Conservation (phyloP, 2,888 invertebrate genomes). For the Aromia moschata region DNA sequence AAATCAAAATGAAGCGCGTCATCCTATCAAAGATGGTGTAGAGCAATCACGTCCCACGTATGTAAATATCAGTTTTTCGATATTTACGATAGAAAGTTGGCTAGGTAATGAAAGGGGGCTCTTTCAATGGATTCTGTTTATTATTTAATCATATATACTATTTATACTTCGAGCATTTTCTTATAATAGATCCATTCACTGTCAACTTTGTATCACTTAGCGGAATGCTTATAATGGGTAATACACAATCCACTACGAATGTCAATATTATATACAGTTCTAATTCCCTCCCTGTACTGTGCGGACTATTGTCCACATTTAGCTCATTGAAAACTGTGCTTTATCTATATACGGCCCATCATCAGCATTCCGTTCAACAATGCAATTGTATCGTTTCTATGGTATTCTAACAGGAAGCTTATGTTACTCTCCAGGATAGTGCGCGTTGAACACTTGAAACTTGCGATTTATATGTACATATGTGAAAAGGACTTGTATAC, state of each 20-base stretch:
- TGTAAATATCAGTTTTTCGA: background rate
- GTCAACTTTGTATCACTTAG: slow-evolving; percentile 31
- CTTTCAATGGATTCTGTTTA: slow-evolving; percentile 16
- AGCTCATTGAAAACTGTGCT: slow-evolving; percentile 36
- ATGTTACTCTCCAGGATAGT: slow-evolving; percentile 8
- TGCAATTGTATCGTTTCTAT: slow-evolving; percentile 16
- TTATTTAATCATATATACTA: slow-evolving; percentile 20
- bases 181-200: slow-evolving; percentile 34
- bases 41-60: too few species aligned
- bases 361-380: slow-evolving; percentile 23
- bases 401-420: slow-evolving; percentile 21
- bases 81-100: slow-evolving; percentile 5
- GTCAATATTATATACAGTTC: slow-evolving; percentile 34
- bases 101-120: slow-evolving; percentile 5
- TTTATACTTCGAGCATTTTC: slow-evolving; percentile 25
- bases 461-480: too few species aligned
- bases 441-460: slow-evolving; percentile 4
- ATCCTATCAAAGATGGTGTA: too few species aligned
- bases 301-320: slow-evolving; percentile 34
- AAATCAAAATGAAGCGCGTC: too few species aligned
- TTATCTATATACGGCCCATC: slow-evolving; percentile 30
- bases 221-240: slow-evolving; percentile 29
- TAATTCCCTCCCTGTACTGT: slow-evolving; percentile 35
- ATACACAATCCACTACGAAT: slow-evolving; percentile 32
- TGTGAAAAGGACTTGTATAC: too few species aligned